Percentiles rank a stretch among this genome's conserved stretches.
Conservation (phyloP, 2,113 vertebrate genomes). For the Pelodiscus sinensis region DNA sequence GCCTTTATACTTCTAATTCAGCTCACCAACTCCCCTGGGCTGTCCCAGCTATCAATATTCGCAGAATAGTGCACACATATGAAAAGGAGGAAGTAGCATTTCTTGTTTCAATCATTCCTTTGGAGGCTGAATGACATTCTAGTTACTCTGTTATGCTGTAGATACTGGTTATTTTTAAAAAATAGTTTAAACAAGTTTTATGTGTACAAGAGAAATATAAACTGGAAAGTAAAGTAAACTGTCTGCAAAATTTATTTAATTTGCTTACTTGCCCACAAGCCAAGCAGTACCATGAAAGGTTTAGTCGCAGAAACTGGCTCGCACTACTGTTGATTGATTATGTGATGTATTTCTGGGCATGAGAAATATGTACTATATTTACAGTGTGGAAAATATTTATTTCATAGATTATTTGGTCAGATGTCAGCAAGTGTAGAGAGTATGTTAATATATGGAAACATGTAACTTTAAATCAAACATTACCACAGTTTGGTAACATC, state of each 20-base stretch:
- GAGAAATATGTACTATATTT: slow-evolving; percentile 71
- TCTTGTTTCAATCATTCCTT: neutral
- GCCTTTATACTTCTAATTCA: neutral
- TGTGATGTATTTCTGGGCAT: slow-evolving; percentile 49
- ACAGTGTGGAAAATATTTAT: slow-evolving; percentile 73
- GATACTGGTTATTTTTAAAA: neutral
- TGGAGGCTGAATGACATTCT: neutral
- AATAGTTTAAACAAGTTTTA: neutral
- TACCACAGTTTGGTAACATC: slow-evolving; percentile 69
- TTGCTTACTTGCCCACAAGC: slow-evolving; percentile 47
- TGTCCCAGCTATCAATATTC: fast-evolving
- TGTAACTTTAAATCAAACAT: slow-evolving; percentile 63
- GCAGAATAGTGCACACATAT: neutral
- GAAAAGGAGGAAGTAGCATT: neutral
- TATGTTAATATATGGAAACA: slow-evolving; percentile 70
- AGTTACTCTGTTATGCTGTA: neutral
- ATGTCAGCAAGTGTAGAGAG: slow-evolving; percentile 65
- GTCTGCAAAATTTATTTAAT: neutral
- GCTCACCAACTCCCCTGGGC: neutral
- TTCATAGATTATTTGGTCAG: slow-evolving; percentile 72
- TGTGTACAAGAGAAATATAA: neutral
- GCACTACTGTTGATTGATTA: slow-evolving; percentile 54
- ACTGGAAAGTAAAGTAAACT: slow-evolving; percentile 23
- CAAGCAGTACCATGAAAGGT: slow-evolving; percentile 41
- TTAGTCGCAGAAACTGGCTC: slow-evolving; percentile 43